Conservation (phyloP, 2,888 invertebrate species). For the Stegana nigrithorax region DNA sequence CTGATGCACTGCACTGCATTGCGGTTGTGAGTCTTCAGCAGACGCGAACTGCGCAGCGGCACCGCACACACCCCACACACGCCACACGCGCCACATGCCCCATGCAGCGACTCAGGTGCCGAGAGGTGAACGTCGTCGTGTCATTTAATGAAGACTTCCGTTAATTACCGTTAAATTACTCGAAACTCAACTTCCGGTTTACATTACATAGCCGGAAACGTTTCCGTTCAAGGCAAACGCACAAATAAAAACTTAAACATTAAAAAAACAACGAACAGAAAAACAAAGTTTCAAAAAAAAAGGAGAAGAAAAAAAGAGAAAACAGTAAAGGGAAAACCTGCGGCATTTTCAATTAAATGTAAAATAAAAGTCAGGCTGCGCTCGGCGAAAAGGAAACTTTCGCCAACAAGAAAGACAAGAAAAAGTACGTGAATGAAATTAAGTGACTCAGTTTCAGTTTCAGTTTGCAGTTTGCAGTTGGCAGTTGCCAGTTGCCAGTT, state of each 20-base stretch:
- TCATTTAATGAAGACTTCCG: conserved; percentile 59
- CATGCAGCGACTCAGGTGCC: no score
- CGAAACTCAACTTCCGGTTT: conserved; percentile 49
- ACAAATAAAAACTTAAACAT: no score
- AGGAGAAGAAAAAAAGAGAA: conserved; percentile 11
- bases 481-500: conserved; percentile 12
- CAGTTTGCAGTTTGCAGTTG: no score
- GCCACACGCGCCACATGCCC: no score
- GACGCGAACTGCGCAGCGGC: no score
- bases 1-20: no score
- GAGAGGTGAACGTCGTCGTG: no score
- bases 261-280: no score
- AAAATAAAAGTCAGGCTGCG: conserved; percentile 20
- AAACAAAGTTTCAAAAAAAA: no score
- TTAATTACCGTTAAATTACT: conserved; percentile 60
- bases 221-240: conserved; percentile 33
- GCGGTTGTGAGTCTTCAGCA: no score
- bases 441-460: no score
- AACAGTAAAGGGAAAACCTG: conserved; percentile 24
- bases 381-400: not conserved
- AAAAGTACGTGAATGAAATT: not conserved
- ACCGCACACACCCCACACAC: no score
- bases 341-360: conserved; percentile 35
- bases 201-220: conserved; percentile 42
- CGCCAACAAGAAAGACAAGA: not conserved